Base-by-base conservation (phyloP, 2,888 invertebrate species). In the Xestia c-nigrum region DNA sequence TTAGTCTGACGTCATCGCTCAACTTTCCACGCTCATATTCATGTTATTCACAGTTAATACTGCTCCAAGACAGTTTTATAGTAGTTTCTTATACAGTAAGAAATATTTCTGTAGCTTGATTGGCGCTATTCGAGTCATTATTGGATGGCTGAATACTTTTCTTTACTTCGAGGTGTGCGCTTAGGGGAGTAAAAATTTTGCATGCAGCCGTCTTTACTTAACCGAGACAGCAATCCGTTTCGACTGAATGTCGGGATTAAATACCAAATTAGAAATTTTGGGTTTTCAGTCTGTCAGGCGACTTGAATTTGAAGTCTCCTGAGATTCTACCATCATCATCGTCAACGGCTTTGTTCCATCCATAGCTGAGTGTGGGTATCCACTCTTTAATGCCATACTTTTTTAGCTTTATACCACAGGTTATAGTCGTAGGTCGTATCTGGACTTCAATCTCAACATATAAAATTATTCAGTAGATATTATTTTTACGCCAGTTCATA, bases 11-110 rank as follows among this genome's bases (percentile, higher is more conserved):
- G 89, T 91, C 91, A 91, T 52, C 77, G 74, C 72, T 76, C 85
- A 78, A 91, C 91, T 92, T 92, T 92, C 91, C 85, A 90, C 84
- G 74, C 77, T 80, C 89, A 89, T 85, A 87, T 88, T 89, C 84
- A 88, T 87, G 85, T 84, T 85, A 88, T 87, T 83, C 81, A 82
- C 71, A 81, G 75, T 83, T 85, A 87, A 84, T 78, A 74, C 40
- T 64, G 68, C 72, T 67, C 21, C 55, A 74, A 83, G 84, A 80
- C 83, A 66, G 76, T 80, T 83, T 75, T 79, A 77, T 81, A 78
- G 83, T 64, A 67, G 61, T 81, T 81, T 83, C 72, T 72, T 76
- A 24, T 72, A 71, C 59, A 64, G 66, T 52, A 66, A 66, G 64
- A 81, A 74, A 65, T 76, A 52, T 78, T 38, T 76, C 40, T 52